Percentiles rank a stretch among this genome's conserved stretches.
Evolutionary conservation across 1,140 invertebrate genomes (phyloP).

Genomic region (Heterodera carotae): DNA sequence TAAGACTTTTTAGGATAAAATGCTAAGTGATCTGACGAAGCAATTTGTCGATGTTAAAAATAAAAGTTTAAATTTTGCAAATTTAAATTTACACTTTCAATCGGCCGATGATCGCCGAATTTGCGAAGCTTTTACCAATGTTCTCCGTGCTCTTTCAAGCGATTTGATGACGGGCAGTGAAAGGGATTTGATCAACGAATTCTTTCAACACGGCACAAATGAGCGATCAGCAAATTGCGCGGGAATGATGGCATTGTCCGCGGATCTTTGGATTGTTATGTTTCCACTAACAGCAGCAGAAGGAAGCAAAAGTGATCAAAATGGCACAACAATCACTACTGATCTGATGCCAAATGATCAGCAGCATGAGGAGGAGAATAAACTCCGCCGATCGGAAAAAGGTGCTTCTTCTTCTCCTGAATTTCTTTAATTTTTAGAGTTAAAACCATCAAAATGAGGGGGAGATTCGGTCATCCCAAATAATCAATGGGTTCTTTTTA

Average conservation of each 20-base stretch:
- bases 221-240: neutral
- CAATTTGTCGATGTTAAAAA: neutral
- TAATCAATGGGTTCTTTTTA: too few species aligned
- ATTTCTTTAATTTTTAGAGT: too few species aligned
- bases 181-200: neutral
- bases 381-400: too few species aligned
- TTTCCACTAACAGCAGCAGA: neutral
- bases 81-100: neutral
- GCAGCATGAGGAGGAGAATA: too few species aligned
- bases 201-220: neutral
- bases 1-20: neutral
- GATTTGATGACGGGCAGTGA: neutral
- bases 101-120: neutral
- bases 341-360: too few species aligned
- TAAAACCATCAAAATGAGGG: too few species aligned
- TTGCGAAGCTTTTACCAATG: neutral
- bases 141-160: neutral
- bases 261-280: neutral
- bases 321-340: too few species aligned
- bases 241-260: neutral
- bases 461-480: too few species aligned
- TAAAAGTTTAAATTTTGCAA: too few species aligned
- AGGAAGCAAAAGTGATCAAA: too few species aligned
- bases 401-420: too few species aligned
- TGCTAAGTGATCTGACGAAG: neutral